Evolutionary conservation across 2,888 invertebrate species (phyloP), one percentile per base, ranked within the genome.

Genomic region (Boloria selene): DNA sequence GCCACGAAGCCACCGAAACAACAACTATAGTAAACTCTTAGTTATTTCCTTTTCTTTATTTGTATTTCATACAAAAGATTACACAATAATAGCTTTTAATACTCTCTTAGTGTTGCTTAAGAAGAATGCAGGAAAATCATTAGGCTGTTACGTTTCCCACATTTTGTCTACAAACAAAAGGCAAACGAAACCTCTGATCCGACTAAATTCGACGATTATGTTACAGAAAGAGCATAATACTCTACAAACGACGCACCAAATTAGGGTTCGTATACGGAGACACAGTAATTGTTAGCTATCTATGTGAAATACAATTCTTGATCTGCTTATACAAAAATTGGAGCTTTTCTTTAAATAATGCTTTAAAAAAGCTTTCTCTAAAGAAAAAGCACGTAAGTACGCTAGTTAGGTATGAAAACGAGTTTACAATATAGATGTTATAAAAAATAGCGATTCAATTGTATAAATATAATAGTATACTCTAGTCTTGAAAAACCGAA

Each of bases 251-350:
- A 74, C 72, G 73, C 72, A 75, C 64, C 74, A 81, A 80, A 84
- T 84, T 84, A 82, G 77, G 78, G 75, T 74, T 72, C 67, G 71
- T 73, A 74, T 79, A 77, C 76, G 81, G 79, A 79, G 79, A 77
- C 76, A 75, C 74, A 78, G 81, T 85, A 85, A 85, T 85, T 85
- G 83, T 85, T 79, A 80, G 81, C 78, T 81, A 81, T 80, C 22
- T 22, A 22, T 74, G 67, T 73, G 69, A 77, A 73, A 75, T 74
- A 75, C 71, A 72, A 70, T 70, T 50, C 45, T 5, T 49, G 56
- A 38, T n/a, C 26, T 22, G 3, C 22, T 45, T 38, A 56, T 13
- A 17, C 61, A 62, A 60, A 22, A 16, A 59, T 17, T 17, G 10
- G 58, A 51, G 31, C 38, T n/a, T 18, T 10, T 52, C 16, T n/a